These are phyloP conservation scores for Myxocyprinus asiaticus DNA, from an alignment of 2,113 vertebrate genomes.

Conservation along the genomic window DNA sequence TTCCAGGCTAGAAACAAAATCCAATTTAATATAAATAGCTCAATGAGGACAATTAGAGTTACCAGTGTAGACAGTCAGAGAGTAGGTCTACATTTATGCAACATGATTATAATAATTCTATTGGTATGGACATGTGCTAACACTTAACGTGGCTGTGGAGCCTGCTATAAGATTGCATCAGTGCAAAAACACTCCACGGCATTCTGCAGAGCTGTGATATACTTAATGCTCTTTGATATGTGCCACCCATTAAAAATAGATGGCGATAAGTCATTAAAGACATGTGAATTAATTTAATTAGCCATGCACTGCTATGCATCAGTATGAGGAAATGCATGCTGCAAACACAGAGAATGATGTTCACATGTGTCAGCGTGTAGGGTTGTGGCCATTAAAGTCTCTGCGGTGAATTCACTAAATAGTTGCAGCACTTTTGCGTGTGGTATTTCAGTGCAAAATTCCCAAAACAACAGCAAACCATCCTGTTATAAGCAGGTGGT, in stretches of 20 bases:
- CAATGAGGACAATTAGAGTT: conserved; percentile 16
- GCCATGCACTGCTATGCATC: conserved; percentile 40
- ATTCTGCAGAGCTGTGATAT: conserved; percentile 39
- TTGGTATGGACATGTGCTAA: conserved; percentile 17
- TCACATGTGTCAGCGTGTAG: conserved; percentile 58
- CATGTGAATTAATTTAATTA: conserved; percentile 80
- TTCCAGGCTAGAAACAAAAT: conserved; percentile 24
- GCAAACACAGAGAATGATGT: conserved; percentile 67
- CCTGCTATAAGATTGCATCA: not conserved
- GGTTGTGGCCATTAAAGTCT: not conserved
- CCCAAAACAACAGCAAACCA: too few relatives aligned
- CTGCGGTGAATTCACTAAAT: too few relatives aligned
- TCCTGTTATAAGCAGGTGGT: too few relatives aligned
- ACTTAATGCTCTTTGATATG: conserved; percentile 76
- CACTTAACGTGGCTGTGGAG: not conserved
- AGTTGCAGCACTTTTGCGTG: too few relatives aligned
- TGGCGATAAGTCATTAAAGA: conserved; percentile 78
- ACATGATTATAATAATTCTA: conserved; percentile 20
- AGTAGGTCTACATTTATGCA: not conserved
- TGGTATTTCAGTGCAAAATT: too few relatives aligned
- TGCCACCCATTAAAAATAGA: conserved; percentile 79
- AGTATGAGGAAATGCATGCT: conserved; percentile 45
- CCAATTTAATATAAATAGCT: conserved; percentile 25
- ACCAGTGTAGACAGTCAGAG: conserved; percentile 15
- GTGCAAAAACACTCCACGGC: not conserved